Percentiles rank a stretch among this genome's conserved stretches.
Evolutionary conservation across 1,140 invertebrate species (phyloP).

Genomic region (Conopomorpha cramerella): DNA sequence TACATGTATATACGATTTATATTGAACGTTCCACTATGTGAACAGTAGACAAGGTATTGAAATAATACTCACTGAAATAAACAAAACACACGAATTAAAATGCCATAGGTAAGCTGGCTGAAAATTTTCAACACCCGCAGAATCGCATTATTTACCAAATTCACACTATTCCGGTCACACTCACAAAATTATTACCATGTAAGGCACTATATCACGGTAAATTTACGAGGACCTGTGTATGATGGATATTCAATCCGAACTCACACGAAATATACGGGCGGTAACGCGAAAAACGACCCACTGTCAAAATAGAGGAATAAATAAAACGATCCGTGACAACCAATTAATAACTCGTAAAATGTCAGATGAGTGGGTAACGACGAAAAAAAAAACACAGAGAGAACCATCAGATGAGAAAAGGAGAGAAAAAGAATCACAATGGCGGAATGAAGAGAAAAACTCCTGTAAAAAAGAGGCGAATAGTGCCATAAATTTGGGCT

Average conservation of each 20-base stretch:
- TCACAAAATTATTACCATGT: conserved; percentile 51
- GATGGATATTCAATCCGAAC: conserved; percentile 58
- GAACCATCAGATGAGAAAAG: conserved; percentile 42
- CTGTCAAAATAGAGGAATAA: conserved; percentile 58
- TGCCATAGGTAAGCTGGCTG: too few species aligned
- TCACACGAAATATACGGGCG: conserved; percentile 31
- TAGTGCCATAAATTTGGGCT: conserved; percentile 55
- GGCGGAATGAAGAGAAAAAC: conserved; percentile 45
- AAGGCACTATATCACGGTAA: conserved; percentile 51
- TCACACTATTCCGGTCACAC: conserved; percentile 44
- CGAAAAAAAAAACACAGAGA: conserved; percentile 48
- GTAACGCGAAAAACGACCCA: conserved; percentile 33
- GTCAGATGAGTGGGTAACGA: conserved; percentile 50
- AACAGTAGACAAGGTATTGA: too few species aligned
- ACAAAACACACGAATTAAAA: too few species aligned
- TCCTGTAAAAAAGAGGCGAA: conserved; percentile 49
- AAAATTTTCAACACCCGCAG: too few species aligned
- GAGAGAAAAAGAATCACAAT: conserved; percentile 52
- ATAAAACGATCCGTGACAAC: conserved; percentile 49
- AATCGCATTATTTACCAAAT: conserved; percentile 51
- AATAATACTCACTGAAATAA: too few species aligned
- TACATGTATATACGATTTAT: too few species aligned
- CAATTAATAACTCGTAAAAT: conserved; percentile 63
- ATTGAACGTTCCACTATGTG: too few species aligned
- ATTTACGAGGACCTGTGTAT: conserved; percentile 59